Conservation (phyloP, 1,140 invertebrate species). For the Nylanderia fulva region DNA sequence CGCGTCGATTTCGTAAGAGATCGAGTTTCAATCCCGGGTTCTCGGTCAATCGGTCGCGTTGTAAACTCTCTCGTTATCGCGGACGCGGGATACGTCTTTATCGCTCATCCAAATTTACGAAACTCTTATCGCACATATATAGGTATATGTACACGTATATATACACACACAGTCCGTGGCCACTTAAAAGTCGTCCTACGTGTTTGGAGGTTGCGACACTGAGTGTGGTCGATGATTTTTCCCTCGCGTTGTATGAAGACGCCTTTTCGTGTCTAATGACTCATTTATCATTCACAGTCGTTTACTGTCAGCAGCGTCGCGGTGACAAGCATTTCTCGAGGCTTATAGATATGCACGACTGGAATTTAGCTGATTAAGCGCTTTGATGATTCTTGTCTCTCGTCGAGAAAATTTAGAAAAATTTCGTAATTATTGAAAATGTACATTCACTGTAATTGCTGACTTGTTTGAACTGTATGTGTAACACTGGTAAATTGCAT, state of each 20-base stretch:
- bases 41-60: slow-evolving; percentile 38
- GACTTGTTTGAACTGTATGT: not conserved
- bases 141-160: no score
- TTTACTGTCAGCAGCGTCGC: not conserved
- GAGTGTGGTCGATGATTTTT: not conserved
- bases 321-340: not conserved
- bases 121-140: not conserved
- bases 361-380: not conserved
- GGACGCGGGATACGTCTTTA: not conserved
- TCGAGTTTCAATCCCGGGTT: no score
- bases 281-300: slow-evolving; percentile 41
- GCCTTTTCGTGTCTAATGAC: slow-evolving; percentile 33
- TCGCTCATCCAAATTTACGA: not conserved
- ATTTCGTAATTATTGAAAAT: not conserved
- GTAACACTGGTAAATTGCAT: not conserved
- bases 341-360: not conserved
- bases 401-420: not conserved
- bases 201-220: not conserved
- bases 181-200: no score
- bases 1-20: not conserved
- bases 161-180: no score
- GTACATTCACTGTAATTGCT: not conserved
- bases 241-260: not conserved
- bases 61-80: slow-evolving; percentile 8
- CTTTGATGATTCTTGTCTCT: not conserved